Conservation (phyloP, 2,113 vertebrate genomes). For the Coreoperca whiteheadi region DNA sequence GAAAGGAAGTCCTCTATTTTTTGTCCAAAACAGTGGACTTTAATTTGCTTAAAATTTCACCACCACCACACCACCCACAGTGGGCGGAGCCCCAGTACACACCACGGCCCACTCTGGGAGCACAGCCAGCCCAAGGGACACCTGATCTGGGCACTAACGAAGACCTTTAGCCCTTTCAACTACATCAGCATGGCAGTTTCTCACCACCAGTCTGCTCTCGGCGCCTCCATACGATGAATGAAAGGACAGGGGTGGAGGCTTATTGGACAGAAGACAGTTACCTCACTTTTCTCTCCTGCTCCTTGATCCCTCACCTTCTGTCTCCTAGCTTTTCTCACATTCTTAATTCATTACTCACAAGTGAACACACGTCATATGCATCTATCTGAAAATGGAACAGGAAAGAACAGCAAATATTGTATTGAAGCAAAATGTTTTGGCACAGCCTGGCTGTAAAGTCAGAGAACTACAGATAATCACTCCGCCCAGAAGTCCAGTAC, state of each 20-base stretch:
- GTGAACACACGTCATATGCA: not conserved
- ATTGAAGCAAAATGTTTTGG: not conserved
- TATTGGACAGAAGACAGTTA: constrained; percentile 45
- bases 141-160: constrained; percentile 67
- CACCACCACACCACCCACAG: not conserved
- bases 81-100: not conserved
- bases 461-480: not conserved
- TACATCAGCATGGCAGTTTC: constrained; percentile 30
- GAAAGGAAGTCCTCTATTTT: constrained; percentile 6
- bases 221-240: constrained; percentile 33
- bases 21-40: constrained; percentile 37
- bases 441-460: not conserved
- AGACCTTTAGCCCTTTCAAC: constrained; percentile 59
- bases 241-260: constrained; percentile 17
- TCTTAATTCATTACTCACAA: not conserved
- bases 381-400: not conserved
- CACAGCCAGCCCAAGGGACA: constrained; percentile 52
- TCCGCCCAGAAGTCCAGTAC: not conserved
- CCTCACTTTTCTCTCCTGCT: constrained; percentile 40
- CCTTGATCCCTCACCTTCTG: constrained; percentile 21
- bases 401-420: not conserved
- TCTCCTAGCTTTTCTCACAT: not conserved
- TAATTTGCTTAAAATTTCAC: constrained; percentile 50
- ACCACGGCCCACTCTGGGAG: constrained; percentile 35
- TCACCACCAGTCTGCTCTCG: constrained; percentile 28